These are phyloP conservation scores for Halictus rubicundus DNA, from an alignment of 1,140 invertebrate genomes.

Conservation along the genomic window DNA sequence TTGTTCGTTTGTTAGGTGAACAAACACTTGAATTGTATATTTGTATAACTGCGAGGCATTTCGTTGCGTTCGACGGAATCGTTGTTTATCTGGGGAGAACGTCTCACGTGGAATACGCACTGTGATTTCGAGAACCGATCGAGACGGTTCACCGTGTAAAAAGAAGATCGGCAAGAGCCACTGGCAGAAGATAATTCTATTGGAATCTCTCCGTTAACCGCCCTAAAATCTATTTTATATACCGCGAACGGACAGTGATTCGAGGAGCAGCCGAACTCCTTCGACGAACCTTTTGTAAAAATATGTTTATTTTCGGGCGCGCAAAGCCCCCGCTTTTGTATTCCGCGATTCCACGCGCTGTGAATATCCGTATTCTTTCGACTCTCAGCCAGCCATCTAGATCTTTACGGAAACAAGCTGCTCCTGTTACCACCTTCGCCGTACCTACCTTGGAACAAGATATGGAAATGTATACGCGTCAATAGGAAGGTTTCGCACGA, in stretches of 20 bases:
- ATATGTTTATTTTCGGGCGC: conserved; percentile 22
- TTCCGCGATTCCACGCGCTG: too few species aligned
- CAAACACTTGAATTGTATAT: conserved; percentile 8
- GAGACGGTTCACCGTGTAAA: conserved; percentile 33
- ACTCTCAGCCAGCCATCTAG: too few species aligned
- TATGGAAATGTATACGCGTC: neutral
- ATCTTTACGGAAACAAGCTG: too few species aligned
- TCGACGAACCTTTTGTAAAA: conserved; percentile 52
- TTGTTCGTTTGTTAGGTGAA: neutral
- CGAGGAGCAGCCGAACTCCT: neutral
- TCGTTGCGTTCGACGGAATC: neutral
- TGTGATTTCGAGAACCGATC: conserved; percentile 65
- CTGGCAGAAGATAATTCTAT: neutral
- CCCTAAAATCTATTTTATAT: conserved; percentile 53
- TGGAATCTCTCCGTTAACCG: neutral
- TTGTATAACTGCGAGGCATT: neutral
- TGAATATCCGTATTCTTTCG: too few species aligned
- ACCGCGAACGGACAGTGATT: neutral
- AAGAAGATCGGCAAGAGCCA: conserved; percentile 33
- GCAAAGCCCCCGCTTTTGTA: too few species aligned
- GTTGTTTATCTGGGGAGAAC: neutral
- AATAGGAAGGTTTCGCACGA: neutral
- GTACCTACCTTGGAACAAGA: too few species aligned
- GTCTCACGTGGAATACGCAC: conserved; percentile 53
- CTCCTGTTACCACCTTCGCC: too few species aligned